Evolutionary conservation across 2,797 vertebrate genomes (phyloP).

Genomic region (Rhadinocentrus ornatus): DNA sequence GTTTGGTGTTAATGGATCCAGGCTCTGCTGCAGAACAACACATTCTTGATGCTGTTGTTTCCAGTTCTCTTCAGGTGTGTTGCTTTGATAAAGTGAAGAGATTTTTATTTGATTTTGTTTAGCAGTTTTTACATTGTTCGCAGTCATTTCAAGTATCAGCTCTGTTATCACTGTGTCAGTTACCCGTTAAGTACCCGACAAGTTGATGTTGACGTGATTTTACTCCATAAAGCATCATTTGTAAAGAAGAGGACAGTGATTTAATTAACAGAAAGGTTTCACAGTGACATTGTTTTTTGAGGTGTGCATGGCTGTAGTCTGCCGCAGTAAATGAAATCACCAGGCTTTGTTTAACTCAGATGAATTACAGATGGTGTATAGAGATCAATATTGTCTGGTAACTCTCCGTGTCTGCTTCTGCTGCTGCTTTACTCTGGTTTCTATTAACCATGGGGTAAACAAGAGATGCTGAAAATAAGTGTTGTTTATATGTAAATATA

Average conservation of each 20-base stretch:
- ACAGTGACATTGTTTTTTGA: conserved; percentile 12
- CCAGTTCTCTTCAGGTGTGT: conserved; percentile 33
- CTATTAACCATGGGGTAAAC: conserved; percentile 35
- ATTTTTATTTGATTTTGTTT: conserved; percentile 35
- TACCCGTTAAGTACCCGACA: conserved; percentile 44
- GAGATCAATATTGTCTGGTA: conserved; percentile 48
- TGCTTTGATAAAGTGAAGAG: conserved; percentile 28
- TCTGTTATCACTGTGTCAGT: conserved; percentile 42
- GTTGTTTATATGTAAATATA: conserved; percentile 72
- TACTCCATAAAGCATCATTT: conserved; percentile 11
- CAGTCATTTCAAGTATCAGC: conserved; percentile 44
- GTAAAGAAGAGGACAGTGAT: neutral
- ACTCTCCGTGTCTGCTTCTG: conserved; percentile 40
- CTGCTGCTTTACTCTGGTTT: conserved; percentile 37
- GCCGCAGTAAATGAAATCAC: conserved; percentile 26
- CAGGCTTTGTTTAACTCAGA: conserved; percentile 38
- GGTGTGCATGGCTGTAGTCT: conserved; percentile 26
- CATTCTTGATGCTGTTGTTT: conserved; percentile 39
- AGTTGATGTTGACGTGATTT: conserved; percentile 29
- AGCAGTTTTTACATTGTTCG: conserved; percentile 23
- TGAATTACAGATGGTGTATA: conserved; percentile 36
- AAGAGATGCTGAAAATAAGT: conserved; percentile 56
- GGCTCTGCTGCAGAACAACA: conserved; percentile 36
- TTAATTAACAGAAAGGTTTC: conserved; percentile 9
- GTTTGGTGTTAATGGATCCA: conserved; percentile 63